Percentiles rank a stretch among this genome's conserved stretches.
These are phyloP conservation scores for Aviceda subcristata DNA, from an alignment of 2,113 vertebrate genomes.

Conservation along the genomic window DNA sequence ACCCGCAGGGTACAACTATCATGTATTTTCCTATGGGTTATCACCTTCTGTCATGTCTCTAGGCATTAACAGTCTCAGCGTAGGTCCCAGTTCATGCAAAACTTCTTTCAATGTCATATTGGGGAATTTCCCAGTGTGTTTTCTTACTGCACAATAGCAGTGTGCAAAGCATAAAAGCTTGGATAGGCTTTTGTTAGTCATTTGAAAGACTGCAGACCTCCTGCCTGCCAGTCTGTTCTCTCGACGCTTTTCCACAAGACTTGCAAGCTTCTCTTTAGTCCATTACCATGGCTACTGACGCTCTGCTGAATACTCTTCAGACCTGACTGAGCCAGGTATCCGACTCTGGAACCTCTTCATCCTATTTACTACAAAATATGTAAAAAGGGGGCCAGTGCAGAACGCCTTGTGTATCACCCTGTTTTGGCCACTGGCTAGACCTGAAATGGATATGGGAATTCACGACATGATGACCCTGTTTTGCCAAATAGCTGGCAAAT, in stretches of 20 bases:
- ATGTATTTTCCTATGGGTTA: not conserved
- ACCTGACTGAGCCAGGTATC: not conserved
- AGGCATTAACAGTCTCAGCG: not conserved
- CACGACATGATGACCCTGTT: not conserved
- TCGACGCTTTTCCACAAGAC: not conserved
- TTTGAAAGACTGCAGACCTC: not conserved
- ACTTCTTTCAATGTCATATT: not conserved
- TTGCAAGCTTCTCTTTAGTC: not conserved
- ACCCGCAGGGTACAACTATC: not conserved
- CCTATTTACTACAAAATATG: not conserved
- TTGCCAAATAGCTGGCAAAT: not conserved
- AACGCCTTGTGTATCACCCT: not conserved
- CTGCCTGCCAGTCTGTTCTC: not conserved
- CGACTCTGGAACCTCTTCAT: not conserved
- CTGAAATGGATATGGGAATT: not conserved
- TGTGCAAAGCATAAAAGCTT: not conserved
- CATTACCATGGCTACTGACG: not conserved
- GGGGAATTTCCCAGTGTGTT: accelerated
- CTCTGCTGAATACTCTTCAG: not conserved
- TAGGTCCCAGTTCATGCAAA: not conserved
- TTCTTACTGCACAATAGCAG: not conserved
- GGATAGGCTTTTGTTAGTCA: not conserved
- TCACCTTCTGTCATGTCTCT: not conserved
- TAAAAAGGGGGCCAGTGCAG: not conserved
- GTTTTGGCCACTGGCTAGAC: not conserved